Percentiles rank a stretch among this genome's conserved stretches.
phyloP scores from a whole-genome alignment of 1,140 invertebrate genomes.

The Drosophila hydei region DNA sequence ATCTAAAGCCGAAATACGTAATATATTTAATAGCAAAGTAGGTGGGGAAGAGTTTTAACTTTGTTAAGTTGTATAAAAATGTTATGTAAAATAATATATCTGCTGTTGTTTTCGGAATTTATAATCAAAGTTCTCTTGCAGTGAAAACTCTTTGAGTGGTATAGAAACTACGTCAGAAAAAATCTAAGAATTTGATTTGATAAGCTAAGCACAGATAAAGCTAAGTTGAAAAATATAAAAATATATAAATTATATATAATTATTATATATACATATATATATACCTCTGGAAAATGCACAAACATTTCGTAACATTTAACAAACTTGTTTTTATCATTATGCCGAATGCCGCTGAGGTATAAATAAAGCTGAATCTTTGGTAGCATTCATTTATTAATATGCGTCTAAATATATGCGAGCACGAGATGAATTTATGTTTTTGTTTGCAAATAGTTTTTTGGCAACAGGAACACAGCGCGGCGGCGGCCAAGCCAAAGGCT shows the following conservation, averaged over 20 bases:
- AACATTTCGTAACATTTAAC: neutral
- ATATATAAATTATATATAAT: too few species aligned
- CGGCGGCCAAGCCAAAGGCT: slow-evolving; percentile 23
- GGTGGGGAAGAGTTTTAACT: too few species aligned
- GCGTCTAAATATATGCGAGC: slow-evolving; percentile 52
- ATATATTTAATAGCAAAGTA: too few species aligned
- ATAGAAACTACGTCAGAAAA: slow-evolving; percentile 1
- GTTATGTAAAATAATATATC: too few species aligned
- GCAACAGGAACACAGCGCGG: slow-evolving; percentile 24
- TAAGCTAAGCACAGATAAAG: slow-evolving; percentile 9
- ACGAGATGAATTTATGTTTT: slow-evolving; percentile 75
- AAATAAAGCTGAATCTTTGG: slow-evolving; percentile 14
- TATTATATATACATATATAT: too few species aligned
- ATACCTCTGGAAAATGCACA: neutral
- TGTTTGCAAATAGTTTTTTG: slow-evolving; percentile 80
- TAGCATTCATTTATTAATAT: slow-evolving; percentile 56
- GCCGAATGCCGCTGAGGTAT: slow-evolving; percentile 20
- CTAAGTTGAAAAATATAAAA: too few species aligned
- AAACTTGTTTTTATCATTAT: neutral
- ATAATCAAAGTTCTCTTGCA: neutral
- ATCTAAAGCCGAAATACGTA: too few species aligned
- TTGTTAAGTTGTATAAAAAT: too few species aligned
- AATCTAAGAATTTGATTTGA: neutral
- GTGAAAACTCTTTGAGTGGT: neutral
- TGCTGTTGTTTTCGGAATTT: too few species aligned